Evolutionary conservation across 2,797 vertebrate species (phyloP).

Genomic region (Phoebastria nigripes): DNA sequence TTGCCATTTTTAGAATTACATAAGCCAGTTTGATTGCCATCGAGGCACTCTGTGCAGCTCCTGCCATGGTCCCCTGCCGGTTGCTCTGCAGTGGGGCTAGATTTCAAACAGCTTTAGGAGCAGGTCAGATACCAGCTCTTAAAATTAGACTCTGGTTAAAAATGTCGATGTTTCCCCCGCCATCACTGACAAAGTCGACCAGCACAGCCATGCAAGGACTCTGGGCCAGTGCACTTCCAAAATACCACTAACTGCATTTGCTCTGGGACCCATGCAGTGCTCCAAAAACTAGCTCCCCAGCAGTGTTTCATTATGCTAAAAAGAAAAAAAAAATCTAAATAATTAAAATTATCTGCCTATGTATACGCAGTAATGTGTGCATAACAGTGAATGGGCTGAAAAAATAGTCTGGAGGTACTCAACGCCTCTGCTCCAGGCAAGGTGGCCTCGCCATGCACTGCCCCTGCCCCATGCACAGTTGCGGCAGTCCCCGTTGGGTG

Average conservation of each 20-base stretch:
- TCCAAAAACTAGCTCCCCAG: background rate
- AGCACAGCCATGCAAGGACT: background rate
- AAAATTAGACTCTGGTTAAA: background rate
- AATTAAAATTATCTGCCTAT: background rate
- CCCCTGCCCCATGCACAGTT: background rate
- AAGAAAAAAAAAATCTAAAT: background rate
- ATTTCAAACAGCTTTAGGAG: constrained; percentile 24
- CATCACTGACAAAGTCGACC: background rate
- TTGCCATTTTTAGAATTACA: constrained; percentile 67
- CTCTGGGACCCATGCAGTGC: background rate
- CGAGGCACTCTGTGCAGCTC: constrained; percentile 39
- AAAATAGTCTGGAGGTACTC: background rate
- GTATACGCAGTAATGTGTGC: accelerated
- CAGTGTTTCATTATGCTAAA: background rate
- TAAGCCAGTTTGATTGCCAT: constrained; percentile 57
- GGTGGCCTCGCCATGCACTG: background rate
- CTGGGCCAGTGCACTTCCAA: background rate
- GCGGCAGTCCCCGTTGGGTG: accelerated
- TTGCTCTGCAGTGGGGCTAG: background rate
- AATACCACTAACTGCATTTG: background rate
- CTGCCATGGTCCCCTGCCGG: background rate
- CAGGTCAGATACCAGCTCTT: background rate
- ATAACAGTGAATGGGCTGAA: background rate
- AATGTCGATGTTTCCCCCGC: background rate
- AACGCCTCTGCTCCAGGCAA: background rate